Base-by-base conservation (phyloP, 2,888 invertebrate genomes). In the Steinernema scapterisci region DNA sequence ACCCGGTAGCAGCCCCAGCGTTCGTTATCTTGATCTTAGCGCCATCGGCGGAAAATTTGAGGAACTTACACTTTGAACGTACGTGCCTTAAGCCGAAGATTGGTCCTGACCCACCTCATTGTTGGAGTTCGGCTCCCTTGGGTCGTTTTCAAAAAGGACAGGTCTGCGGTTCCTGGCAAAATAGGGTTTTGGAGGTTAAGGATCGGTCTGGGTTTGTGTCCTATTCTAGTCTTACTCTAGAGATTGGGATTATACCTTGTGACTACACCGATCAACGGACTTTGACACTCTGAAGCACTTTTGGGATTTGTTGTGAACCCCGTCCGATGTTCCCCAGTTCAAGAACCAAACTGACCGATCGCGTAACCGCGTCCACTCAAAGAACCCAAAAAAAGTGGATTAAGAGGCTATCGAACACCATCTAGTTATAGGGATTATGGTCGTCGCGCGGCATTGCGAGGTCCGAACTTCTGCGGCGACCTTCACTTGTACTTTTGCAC, bases 401-500 rank as follows among this genome's bases (percentile, higher is more conserved):
- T 63, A 63, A 16, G 27, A 27, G 25, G 52, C 52, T 23, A 21
- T 27, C 25, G 63, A 27, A 38, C 63, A 63, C 23, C 63, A 31
- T 63, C 16, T 38, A 63, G 16, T 63, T 63, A 63, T 21, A 9
- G 25, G 63, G 63, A 63, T 63, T 31, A 63, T 63, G 23, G 54
- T n/a, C n/a, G n/a, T n/a, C 54, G 21, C 63, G 25, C 63, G 63
- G 27, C 63, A 27, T 63, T 63, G 27, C 63, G 38, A 7, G 7
- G n/a, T 44, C 54, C n/a, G 25, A 54, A 54, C 54, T 23, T 63
- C 63, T 21, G 31, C 16, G 23, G 16, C 63, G 63, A 63, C 63
- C 63, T 63, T 63, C 31, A 63, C 63, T 63, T 63, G 63, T 63
- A 63, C 63, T 25, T 63, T 63, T 63, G 63, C 63, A 63, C 27